Evolutionary conservation across 2,888 invertebrate species (phyloP), one percentile per base, ranked within the genome.

Genomic region (Therioaphis trifolii): DNA sequence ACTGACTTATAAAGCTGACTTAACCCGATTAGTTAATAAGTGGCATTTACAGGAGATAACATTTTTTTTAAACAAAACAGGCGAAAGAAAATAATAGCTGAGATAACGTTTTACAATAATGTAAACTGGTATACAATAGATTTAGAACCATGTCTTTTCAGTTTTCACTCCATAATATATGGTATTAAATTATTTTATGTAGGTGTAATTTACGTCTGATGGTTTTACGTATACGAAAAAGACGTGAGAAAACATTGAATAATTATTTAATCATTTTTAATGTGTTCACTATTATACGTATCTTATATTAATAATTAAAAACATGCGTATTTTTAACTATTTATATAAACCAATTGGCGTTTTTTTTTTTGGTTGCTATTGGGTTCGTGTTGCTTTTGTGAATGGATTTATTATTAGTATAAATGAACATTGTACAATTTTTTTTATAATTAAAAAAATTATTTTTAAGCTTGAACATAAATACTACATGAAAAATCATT

Each of bases 21-120:
- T 29, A 49, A 12, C 49, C n/a, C 29, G n/a, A 71, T 71, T 71
- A 49, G 18, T 71, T 49, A 12, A 72, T 71, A 49, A 46, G 46
- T 71, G 49, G 18, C 11, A 49, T 49, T 49, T 71, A 71, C 49
- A 71, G n/a, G 27, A 49, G 27, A 49, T 49, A 72, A 29, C 18
- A 29, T 18, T 49, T n/a, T n/a, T n/a, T 14, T 72, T 29, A 52
- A 27, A 71, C 69, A 71, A 29, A 72, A 14, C 49, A 2, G 0
- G n/a, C n/a, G 49, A 72, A 49, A 4, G 27, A 29, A 49, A 29
- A 72, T 49, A 72, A 18, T 29, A 49, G 4, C n/a, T 4, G n/a
- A 72, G 18, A 49, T 49, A 72, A 12, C 1, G n/a, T 4, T 12
- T 18, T 49, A 29, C 27, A 49, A 18, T 11, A 5, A 46, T 46